These are phyloP conservation scores for Sphaerophoria rueppellii DNA, from an alignment of 2,888 invertebrate species.

Conservation along the genomic window DNA sequence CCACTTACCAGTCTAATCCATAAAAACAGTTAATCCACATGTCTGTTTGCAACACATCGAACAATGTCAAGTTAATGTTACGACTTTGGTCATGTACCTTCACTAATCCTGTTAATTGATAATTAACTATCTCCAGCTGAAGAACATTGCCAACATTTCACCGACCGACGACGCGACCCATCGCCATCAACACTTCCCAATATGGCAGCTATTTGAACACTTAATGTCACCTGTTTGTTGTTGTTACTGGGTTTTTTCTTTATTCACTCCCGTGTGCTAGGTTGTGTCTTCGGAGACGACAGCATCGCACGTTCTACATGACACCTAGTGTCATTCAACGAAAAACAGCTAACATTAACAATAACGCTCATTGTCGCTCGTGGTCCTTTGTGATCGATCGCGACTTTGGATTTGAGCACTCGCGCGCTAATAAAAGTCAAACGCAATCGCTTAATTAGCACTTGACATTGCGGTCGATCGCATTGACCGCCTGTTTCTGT, in stretches of 20 bases:
- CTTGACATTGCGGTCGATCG: conserved; percentile 19
- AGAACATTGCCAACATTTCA: neutral
- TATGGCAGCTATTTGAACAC: conserved; percentile 66
- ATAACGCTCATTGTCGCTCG: conserved; percentile 9
- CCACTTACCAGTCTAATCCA: neutral
- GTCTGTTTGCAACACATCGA: conserved; percentile 7
- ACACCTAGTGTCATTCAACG: conserved; percentile 39
- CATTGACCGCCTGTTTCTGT: conserved; percentile 9
- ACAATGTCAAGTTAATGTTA: conserved; percentile 50
- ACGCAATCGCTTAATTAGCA: conserved; percentile 72
- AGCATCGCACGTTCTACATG: conserved; percentile 45
- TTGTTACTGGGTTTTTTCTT: conserved; percentile 46
- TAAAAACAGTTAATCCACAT: conserved; percentile 29
- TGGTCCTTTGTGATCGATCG: conserved; percentile 49
- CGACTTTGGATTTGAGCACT: conserved; percentile 35
- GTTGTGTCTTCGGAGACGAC: conserved; percentile 17
- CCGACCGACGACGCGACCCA: conserved; percentile 12
- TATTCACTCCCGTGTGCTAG: conserved; percentile 10
- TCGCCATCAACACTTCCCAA: conserved; percentile 17
- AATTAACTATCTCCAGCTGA: conserved; percentile 50
- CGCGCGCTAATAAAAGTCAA: conserved; percentile 69
- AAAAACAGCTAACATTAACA: neutral
- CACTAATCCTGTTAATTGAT: conserved; percentile 71
- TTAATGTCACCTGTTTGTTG: conserved; percentile 70
- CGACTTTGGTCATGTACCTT: conserved; percentile 56